A percentile compares a stretch with the other conserved stretches of the same genome.
phyloP scores from a whole-genome alignment of 1,140 invertebrate species.

The Aphaenogaster floridana region DNA sequence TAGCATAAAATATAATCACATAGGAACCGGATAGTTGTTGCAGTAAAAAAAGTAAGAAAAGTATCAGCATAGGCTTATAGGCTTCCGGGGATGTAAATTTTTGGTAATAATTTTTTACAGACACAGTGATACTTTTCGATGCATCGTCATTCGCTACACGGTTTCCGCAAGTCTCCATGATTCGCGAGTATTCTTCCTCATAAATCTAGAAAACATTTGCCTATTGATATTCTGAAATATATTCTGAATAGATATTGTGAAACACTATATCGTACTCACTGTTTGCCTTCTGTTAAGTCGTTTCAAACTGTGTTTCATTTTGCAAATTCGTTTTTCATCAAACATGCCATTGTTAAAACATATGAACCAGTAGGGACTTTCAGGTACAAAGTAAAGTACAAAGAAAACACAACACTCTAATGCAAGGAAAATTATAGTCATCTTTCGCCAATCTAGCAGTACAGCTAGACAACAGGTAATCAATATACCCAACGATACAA shows the following conservation, averaged over 20 bases:
- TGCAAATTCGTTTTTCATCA: constrained; percentile 75
- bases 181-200: constrained; percentile 47
- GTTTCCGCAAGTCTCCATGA: constrained; percentile 13
- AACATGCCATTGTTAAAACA: constrained; percentile 81
- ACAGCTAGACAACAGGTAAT: constrained; percentile 86
- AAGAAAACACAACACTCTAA: constrained; percentile 81
- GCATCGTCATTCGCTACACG: neutral
- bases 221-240: neutral
- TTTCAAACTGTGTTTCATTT: constrained; percentile 32
- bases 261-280: constrained; percentile 29
- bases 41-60: constrained; percentile 26
- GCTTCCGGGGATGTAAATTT: neutral
- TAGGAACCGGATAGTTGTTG: constrained; percentile 46
- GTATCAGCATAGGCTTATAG: constrained; percentile 42
- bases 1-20: constrained; percentile 46
- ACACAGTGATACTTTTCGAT: neutral
- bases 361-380: constrained; percentile 88
- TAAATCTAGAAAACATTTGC: constrained; percentile 48
- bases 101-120: constrained; percentile 31
- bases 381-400: constrained; percentile 85
- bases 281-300: constrained; percentile 47
- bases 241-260: neutral
- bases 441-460: constrained; percentile 75
- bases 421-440: constrained; percentile 83
- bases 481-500: constrained; percentile 88